Conservation (phyloP, 1,140 invertebrate genomes). For the Plutomurus gul region DNA sequence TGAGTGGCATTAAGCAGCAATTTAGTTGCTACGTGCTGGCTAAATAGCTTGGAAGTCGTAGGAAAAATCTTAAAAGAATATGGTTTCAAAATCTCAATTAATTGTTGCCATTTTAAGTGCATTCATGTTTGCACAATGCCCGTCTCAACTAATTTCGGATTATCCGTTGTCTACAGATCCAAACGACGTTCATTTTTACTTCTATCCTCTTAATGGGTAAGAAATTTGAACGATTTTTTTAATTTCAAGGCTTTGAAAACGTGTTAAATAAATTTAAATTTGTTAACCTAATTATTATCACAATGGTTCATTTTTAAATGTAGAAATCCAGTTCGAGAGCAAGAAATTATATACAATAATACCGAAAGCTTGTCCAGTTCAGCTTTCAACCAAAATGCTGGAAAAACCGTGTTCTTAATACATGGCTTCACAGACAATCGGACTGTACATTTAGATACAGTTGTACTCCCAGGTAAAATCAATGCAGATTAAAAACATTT, state of each 20-base stretch:
- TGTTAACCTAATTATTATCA: background rate
- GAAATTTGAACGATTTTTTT: too few relatives aligned
- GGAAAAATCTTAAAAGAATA: too few relatives aligned
- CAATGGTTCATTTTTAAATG: background rate
- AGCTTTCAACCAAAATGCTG: background rate
- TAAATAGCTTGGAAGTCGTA: too few relatives aligned
- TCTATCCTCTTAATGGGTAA: background rate
- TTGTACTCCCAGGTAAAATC: background rate
- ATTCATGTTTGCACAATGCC: too few relatives aligned
- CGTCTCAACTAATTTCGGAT: too few relatives aligned
- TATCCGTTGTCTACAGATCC: background rate
- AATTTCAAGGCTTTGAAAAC: too few relatives aligned
- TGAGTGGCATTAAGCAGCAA: too few relatives aligned
- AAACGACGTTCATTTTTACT: background rate
- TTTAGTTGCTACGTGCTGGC: too few relatives aligned
- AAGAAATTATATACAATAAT: background rate
- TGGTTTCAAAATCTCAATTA: too few relatives aligned
- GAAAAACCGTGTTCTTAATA: background rate
- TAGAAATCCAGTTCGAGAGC: background rate
- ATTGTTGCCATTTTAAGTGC: too few relatives aligned
- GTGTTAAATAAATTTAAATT: too few relatives aligned
- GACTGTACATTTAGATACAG: background rate
- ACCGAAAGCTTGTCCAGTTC: background rate
- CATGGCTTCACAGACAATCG: background rate
- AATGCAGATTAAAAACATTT: too few relatives aligned